A percentile compares a stretch with the other conserved stretches of the same genome.
These are phyloP conservation scores for Cervus canadensis DNA, from an alignment of 2,113 vertebrate species.

Conservation along the genomic window DNA sequence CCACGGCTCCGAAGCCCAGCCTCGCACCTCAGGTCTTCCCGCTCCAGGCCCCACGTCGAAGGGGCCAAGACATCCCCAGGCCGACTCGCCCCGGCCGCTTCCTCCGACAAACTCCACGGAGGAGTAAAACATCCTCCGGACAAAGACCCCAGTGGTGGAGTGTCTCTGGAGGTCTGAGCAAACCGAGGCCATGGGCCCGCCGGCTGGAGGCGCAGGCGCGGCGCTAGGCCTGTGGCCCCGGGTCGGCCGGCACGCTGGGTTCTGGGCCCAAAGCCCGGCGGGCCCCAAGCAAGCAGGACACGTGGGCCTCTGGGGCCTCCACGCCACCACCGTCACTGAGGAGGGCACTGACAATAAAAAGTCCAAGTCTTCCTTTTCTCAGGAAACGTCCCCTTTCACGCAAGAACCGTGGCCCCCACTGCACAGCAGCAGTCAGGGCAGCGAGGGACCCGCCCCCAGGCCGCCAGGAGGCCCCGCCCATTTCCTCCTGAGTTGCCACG, in stretches of 20 bases:
- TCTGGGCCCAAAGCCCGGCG: neutral
- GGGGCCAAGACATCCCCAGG: neutral
- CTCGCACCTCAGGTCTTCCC: neutral
- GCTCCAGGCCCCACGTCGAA: neutral
- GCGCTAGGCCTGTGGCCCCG: neutral
- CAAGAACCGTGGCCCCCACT: accelerated
- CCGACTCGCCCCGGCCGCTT: neutral
- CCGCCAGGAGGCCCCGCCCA: neutral
- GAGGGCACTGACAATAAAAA: neutral
- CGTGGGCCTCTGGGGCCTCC: neutral
- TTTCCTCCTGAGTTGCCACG: slow-evolving; percentile 44
- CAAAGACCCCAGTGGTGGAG: accelerated
- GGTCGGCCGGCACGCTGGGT: neutral
- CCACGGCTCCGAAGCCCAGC: neutral
- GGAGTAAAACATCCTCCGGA: neutral
- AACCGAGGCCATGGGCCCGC: accelerated
- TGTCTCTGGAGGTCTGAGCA: neutral
- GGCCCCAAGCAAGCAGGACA: neutral
- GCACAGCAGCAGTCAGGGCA: neutral
- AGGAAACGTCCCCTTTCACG: neutral
- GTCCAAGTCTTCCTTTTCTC: neutral
- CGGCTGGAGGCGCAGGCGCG: neutral
- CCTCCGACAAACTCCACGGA: neutral
- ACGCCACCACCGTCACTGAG: neutral
- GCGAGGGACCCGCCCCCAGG: neutral